Base-by-base conservation (phyloP, 1,140 invertebrate species). In the Probaryconus sp. region DNA sequence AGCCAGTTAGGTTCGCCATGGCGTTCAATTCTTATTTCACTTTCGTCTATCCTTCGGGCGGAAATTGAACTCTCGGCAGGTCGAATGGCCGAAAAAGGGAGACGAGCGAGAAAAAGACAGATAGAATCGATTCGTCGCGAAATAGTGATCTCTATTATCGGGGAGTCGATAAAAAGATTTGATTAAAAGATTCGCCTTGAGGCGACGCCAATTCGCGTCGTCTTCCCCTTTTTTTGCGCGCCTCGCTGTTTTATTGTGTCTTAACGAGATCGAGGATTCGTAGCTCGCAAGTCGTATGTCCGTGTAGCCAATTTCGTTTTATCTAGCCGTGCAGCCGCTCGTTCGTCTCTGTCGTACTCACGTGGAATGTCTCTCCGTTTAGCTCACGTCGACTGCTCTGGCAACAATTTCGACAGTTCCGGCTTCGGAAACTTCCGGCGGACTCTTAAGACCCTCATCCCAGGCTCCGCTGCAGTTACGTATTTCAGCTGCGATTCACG, bases 221-320 rank as follows among this genome's bases (percentile, higher is more conserved):
- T 33, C 28, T 10, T 33, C 40, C 56, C 51, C 11, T 21, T 71
- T 79, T 79, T 78, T 71, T 40, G 21, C n/a, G n/a, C n/a, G 75
- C 68, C 70, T 63, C 42, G n/a, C n/a, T n/a, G 56, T 82, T 82
- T 83, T 81, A 82, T 83, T 79, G 80, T 72, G 67, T 69, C 82
- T 78, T 81, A 81, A 81, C 79, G 79, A 82, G 74, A 74, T 81
- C 77, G 77, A 70, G 69, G 75, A 80, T 79, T 73, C 67, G 68
- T 63, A 71, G 67, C 56, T 50, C 35, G 48, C 43, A 55, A 60
- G 53, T 70, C 75, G 77, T 80, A 71, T 76, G 63, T 81, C 53
- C 68, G 72, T 61, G 65, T 50, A 81, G 58, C 75, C 82, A 84
- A 83, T 84, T 82, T 78, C 77, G 70, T 80, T 81, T 71, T 74